Conservation (phyloP, 2,113 vertebrate genomes). For the Cynocephalus volans region DNA sequence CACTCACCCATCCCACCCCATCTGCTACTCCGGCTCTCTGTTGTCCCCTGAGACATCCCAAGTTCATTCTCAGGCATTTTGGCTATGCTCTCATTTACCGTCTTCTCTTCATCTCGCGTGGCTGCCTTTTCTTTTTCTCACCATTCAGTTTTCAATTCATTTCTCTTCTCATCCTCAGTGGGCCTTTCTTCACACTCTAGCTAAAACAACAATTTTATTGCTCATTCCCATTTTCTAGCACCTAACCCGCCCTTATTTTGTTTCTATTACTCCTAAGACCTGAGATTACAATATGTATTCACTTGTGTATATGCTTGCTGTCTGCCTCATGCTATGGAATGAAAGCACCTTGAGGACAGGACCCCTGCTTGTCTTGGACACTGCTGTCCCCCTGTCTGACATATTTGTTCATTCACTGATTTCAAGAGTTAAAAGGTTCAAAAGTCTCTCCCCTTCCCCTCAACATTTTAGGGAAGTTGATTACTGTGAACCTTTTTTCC, state of each 20-base stretch:
- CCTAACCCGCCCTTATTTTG: background rate
- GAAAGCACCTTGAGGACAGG: background rate
- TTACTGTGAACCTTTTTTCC: background rate
- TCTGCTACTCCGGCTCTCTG: background rate
- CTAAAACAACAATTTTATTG: background rate
- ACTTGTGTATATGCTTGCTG: background rate
- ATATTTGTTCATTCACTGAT: background rate
- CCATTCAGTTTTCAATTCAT: background rate
- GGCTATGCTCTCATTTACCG: too few species aligned
- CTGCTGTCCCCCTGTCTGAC: too few species aligned
- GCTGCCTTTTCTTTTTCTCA: background rate
- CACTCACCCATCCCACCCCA: rapidly evolving
- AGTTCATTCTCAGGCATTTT: background rate
- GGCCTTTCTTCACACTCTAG: background rate
- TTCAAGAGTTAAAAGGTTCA: background rate
- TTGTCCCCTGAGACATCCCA: background rate
- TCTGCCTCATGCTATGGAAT: background rate
- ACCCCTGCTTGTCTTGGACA: background rate
- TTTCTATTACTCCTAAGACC: background rate
- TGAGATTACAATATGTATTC: background rate
- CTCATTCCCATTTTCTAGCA: background rate
- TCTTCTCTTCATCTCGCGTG: background rate
- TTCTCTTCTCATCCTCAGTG: background rate
- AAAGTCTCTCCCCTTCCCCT: background rate
- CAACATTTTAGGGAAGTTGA: background rate